phyloP scores from a whole-genome alignment of 2,888 invertebrate species.

The Thecophora atra region DNA sequence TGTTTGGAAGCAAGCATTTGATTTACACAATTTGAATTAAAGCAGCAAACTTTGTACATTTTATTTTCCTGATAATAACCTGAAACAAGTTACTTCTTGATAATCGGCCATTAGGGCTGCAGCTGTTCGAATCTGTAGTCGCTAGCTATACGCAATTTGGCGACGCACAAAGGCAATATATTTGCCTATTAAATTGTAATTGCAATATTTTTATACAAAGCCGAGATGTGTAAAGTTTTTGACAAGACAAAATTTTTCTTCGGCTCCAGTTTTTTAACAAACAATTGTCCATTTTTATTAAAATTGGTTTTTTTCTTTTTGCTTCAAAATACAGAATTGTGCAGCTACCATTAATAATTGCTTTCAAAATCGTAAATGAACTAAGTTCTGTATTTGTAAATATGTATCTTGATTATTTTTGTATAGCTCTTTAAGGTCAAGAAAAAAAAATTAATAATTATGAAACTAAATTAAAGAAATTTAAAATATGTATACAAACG shows the following conservation, averaged over 20 bases:
- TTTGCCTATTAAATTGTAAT: background rate
- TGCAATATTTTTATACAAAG: background rate
- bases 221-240: background rate
- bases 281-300: background rate
- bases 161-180: constrained; percentile 3
- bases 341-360: background rate
- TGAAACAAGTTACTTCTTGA: background rate
- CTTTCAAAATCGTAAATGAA: constrained; percentile 14
- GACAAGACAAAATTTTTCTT: background rate
- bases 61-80: background rate
- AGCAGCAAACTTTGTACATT: background rate
- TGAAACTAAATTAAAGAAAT: constrained; percentile 28
- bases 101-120: background rate
- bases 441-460: constrained; percentile 18
- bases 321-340: background rate
- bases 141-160: constrained; percentile 10
- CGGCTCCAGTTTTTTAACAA: background rate
- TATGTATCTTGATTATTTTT: constrained; percentile 27
- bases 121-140: background rate
- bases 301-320: background rate
- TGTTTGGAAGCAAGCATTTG: background rate
- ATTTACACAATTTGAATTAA: background rate
- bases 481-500: constrained; percentile 26
- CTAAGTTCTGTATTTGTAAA: constrained; percentile 32
- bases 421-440: constrained; percentile 24